A percentile compares a stretch with the other conserved stretches of the same genome.
These are phyloP conservation scores for Phymorhynchus buccinoides DNA, from an alignment of 1,140 invertebrate genomes.

Conservation along the genomic window DNA sequence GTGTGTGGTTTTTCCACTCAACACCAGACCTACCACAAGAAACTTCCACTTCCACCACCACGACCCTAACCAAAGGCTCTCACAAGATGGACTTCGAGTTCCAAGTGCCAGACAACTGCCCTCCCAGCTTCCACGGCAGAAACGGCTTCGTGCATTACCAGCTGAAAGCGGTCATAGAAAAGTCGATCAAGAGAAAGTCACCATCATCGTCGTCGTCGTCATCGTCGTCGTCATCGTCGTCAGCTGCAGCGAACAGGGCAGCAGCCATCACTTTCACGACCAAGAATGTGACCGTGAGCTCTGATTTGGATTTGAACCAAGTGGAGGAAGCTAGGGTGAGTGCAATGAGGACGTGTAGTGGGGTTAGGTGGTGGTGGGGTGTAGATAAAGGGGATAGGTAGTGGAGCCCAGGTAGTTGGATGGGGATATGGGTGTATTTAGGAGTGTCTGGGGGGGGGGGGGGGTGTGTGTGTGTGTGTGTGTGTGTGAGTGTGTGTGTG, in stretches of 20 bases:
- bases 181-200: not conserved
- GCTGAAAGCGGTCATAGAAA: not conserved
- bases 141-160: not conserved
- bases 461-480: too few relatives aligned
- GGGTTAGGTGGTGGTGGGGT: too few relatives aligned
- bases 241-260: too few relatives aligned
- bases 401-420: too few relatives aligned
- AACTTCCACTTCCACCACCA: not conserved
- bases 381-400: too few relatives aligned
- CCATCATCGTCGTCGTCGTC: not conserved
- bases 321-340: not conserved
- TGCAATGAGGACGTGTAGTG: too few relatives aligned
- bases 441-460: too few relatives aligned
- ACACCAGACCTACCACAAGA: not conserved
- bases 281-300: not conserved
- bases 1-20: too few relatives aligned
- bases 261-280: too few relatives aligned
- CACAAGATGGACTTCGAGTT: constrained; percentile 1
- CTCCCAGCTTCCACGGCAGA: not conserved
- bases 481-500: too few relatives aligned
- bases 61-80: not conserved
- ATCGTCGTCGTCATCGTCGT: not conserved
- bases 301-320: not conserved
- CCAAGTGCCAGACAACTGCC: not conserved
- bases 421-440: too few relatives aligned